A percentile compares a stretch with the other conserved stretches of the same genome.
phyloP scores from a whole-genome alignment of 2,888 invertebrate species.

The Phytoseiulus persimilis region DNA sequence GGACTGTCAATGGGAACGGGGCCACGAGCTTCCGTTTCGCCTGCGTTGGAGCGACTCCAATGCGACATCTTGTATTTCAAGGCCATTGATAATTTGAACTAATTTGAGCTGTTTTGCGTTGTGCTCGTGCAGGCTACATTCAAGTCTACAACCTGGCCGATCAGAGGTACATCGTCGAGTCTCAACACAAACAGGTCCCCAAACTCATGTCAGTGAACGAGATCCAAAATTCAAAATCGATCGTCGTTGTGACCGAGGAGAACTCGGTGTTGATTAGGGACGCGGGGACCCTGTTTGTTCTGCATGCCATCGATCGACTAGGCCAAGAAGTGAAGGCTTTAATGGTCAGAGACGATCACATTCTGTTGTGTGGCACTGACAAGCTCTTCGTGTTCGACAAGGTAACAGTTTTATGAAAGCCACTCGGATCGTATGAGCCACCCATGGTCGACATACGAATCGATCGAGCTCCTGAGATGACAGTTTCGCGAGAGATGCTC shows the following conservation, averaged over 20 bases:
- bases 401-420: not conserved
- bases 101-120: not conserved
- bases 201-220: not conserved
- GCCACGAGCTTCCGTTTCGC: no score
- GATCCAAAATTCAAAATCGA: not conserved
- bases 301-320: constrained; percentile 12
- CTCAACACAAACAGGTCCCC: constrained; percentile 9
- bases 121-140: not conserved
- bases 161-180: constrained; percentile 26
- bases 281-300: constrained; percentile 12
- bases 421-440: not conserved
- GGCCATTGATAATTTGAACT: not conserved
- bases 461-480: not conserved
- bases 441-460: not conserved
- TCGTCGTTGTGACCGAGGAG: constrained; percentile 19
- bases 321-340: constrained; percentile 17
- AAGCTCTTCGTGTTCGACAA: constrained; percentile 34
- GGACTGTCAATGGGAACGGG: no score
- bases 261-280: constrained; percentile 13
- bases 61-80: not conserved
- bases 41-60: no score
- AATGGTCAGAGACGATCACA: constrained; percentile 24
- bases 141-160: constrained; percentile 14
- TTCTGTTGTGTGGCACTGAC: not conserved
- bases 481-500: not conserved